Conservation (phyloP, 2,888 invertebrate species). For the Stenodera caucasica region DNA sequence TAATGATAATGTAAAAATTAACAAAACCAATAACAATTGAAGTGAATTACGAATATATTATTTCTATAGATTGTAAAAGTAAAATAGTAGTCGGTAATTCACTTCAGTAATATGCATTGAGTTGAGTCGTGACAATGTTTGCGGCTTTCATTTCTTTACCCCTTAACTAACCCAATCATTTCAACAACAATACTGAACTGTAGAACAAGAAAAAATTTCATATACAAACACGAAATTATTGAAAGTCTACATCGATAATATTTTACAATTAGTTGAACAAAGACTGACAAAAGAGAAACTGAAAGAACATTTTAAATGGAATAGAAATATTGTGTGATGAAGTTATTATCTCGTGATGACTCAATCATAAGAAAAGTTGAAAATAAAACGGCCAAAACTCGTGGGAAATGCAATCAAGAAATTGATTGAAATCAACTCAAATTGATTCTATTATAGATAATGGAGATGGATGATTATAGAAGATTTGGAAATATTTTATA, state of each 20-base stretch:
- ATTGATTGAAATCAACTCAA: constrained; percentile 4
- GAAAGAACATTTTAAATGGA: background rate
- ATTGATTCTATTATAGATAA: constrained; percentile 1
- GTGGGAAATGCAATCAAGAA: constrained; percentile 35
- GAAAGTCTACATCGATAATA: background rate
- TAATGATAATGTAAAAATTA: background rate
- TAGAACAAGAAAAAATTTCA: background rate
- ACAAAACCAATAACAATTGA: background rate
- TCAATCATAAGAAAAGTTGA: constrained; percentile 40
- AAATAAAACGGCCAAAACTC: constrained; percentile 42
- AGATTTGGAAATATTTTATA: no score
- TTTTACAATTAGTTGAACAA: background rate
- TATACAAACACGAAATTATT: background rate
- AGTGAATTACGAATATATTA: background rate
- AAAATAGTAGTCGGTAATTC: background rate
- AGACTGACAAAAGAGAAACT: background rate
- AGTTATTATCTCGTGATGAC: constrained; percentile 46
- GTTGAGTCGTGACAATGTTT: background rate
- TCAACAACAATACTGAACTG: constrained; percentile 4
- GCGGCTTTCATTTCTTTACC: constrained; percentile 1
- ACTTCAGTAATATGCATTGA: background rate
- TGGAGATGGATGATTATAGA: background rate
- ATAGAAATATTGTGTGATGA: constrained; percentile 31
- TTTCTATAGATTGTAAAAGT: background rate
- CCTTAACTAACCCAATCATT: background rate